A percentile compares a stretch with the other conserved stretches of the same genome.
phyloP scores from a whole-genome alignment of 1,140 invertebrate species.

The Chrysopa pallens region DNA sequence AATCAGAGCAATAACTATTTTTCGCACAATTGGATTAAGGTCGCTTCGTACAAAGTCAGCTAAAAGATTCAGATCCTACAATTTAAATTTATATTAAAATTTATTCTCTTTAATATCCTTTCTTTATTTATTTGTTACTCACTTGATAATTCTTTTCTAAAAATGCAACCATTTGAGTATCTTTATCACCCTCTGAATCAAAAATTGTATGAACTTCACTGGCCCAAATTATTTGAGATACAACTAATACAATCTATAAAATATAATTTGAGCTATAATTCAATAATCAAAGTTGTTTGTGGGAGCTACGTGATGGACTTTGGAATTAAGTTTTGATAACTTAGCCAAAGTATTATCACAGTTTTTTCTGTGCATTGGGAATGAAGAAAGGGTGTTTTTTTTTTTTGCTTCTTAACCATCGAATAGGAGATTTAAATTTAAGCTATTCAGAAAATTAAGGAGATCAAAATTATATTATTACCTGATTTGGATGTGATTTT shows the following conservation, averaged over 20 bases:
- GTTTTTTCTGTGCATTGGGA: too few relatives aligned
- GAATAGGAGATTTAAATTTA: too few relatives aligned
- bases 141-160: too few relatives aligned
- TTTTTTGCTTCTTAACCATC: too few relatives aligned
- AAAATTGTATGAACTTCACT: slow-evolving; percentile 53
- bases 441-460: too few relatives aligned
- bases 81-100: slow-evolving; percentile 41
- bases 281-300: too few relatives aligned
- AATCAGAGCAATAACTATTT: slow-evolving; percentile 63
- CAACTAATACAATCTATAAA: slow-evolving; percentile 46
- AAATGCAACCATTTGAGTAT: slow-evolving; percentile 6
- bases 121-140: slow-evolving; percentile 13
- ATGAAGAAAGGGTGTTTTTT: too few relatives aligned
- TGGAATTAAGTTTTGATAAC: too few relatives aligned
- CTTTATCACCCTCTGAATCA: slow-evolving; percentile 23
- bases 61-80: slow-evolving; percentile 53
- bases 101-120: slow-evolving; percentile 35
- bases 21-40: slow-evolving; percentile 46
- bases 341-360: too few relatives aligned
- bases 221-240: slow-evolving; percentile 78
- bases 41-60: slow-evolving; percentile 57
- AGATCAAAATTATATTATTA: slow-evolving; percentile 6
- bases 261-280: too few relatives aligned
- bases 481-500: slow-evolving; percentile 28
- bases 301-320: too few relatives aligned